These are phyloP conservation scores for Parelbella ahira DNA, from an alignment of 2,888 invertebrate genomes.

Conservation along the genomic window DNA sequence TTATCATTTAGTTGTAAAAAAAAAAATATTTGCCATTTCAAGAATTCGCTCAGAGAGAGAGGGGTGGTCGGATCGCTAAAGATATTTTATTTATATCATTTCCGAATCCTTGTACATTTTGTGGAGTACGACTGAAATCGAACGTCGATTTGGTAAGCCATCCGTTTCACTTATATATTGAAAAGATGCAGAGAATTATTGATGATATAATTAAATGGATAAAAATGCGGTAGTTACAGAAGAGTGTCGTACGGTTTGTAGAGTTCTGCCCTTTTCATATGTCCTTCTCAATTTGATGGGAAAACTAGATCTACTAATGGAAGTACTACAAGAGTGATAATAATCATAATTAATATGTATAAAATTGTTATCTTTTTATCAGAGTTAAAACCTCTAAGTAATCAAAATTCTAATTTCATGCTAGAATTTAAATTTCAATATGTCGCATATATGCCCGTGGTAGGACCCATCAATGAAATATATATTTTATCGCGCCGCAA, in stretches of 20 bases:
- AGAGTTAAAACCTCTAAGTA: no score
- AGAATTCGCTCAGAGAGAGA: constrained; percentile 3
- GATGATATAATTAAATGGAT: no score
- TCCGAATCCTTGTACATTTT: constrained; percentile 6
- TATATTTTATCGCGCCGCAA: constrained; percentile 30
- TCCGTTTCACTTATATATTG: neutral
- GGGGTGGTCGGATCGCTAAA: constrained; percentile 1
- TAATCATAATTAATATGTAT: no score
- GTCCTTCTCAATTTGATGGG: no score
- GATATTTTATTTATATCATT: constrained; percentile 11
- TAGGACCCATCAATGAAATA: constrained; percentile 33
- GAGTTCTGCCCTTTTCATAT: no score
- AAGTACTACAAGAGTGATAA: no score
- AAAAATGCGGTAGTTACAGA: neutral
- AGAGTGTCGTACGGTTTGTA: neutral
- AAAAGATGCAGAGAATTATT: no score
- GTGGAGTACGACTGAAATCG: constrained; percentile 1
- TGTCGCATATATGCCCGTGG: constrained; percentile 3
- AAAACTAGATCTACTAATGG: no score
- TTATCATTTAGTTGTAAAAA: no score
- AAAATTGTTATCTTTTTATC: no score
- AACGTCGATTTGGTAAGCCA: neutral
- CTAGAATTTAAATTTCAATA: no score
- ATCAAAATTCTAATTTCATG: no score
- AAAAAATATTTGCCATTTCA: constrained; percentile 1